These are phyloP conservation scores for Catostomus latipinnis DNA, from an alignment of 2,797 vertebrate species.

Conservation along the genomic window DNA sequence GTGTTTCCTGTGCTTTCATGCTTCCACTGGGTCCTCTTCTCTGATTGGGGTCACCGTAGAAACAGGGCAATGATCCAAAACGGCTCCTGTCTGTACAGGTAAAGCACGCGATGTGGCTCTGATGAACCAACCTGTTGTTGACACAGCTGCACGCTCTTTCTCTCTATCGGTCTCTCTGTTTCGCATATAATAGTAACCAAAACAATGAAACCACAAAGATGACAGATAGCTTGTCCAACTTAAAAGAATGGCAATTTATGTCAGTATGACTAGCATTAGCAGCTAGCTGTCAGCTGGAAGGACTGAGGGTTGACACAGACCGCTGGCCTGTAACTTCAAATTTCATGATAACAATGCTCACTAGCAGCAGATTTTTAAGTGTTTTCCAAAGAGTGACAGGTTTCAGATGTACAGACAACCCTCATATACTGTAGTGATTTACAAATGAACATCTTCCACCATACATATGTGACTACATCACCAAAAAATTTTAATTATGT, in stretches of 20 bases:
- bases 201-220: constrained; percentile 3
- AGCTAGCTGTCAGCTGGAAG: neutral
- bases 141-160: constrained; percentile 49
- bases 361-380: no score
- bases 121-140: constrained; percentile 51
- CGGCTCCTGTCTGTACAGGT: constrained; percentile 46
- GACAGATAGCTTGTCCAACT: neutral
- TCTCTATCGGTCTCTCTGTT: constrained; percentile 18
- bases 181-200: neutral
- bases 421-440: no score
- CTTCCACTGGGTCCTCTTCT: neutral
- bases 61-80: constrained; percentile 39
- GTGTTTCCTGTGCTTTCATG: constrained; percentile 15
- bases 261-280: constrained; percentile 1
- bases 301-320: neutral
- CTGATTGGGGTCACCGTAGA: constrained; percentile 42
- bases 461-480: no score
- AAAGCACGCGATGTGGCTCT: constrained; percentile 11
- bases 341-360: no score
- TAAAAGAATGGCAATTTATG: constrained; percentile 2
- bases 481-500: no score
- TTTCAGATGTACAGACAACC: no score
- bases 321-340: neutral
- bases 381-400: no score
- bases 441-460: no score